These are phyloP conservation scores for Characodon lateralis DNA, from an alignment of 2,797 vertebrate genomes.

Conservation along the genomic window DNA sequence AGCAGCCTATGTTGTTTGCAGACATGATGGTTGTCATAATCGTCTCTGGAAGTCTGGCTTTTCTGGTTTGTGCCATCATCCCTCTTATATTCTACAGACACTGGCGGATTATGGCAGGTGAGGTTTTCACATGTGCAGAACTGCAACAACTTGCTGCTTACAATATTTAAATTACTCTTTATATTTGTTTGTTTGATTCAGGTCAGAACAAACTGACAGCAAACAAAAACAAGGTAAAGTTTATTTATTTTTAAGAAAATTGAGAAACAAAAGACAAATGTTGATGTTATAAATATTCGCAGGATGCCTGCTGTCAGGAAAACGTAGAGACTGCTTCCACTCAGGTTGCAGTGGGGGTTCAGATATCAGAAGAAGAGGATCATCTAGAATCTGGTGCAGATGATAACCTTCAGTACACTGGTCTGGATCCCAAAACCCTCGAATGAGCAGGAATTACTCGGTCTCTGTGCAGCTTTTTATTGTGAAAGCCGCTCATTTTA, in stretches of 20 bases:
- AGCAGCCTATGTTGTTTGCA: conserved; percentile 39
- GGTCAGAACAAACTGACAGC: conserved; percentile 5
- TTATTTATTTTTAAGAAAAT: not conserved
- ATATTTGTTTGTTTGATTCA: conserved; percentile 39
- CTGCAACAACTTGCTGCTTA: not conserved
- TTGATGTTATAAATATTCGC: conserved; percentile 2
- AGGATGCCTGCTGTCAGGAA: conserved; percentile 42
- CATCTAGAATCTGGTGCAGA: conserved; percentile 27
- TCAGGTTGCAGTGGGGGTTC: conserved; percentile 31
- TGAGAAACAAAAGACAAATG: not conserved
- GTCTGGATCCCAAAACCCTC: conserved; percentile 49
- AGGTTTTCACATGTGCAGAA: not conserved
- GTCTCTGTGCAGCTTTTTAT: conserved; percentile 3
- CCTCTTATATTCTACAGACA: conserved; percentile 67
- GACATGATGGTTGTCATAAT: conserved; percentile 70
- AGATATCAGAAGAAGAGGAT: conserved; percentile 17
- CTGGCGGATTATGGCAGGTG: conserved; percentile 56
- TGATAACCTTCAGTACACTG: conserved; percentile 25
- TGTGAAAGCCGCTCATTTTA: not conserved
- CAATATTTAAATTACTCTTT: not conserved
- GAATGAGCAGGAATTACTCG: conserved; percentile 31
- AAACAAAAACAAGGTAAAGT: conserved; percentile 54
- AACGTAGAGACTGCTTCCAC: conserved; percentile 17
- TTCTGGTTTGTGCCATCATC: conserved; percentile 74
- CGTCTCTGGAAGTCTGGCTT: conserved; percentile 67